Evolutionary conservation across 2,888 invertebrate genomes (phyloP), one percentile per base, ranked within the genome.

Genomic region (Chrysodeixis includens): DNA sequence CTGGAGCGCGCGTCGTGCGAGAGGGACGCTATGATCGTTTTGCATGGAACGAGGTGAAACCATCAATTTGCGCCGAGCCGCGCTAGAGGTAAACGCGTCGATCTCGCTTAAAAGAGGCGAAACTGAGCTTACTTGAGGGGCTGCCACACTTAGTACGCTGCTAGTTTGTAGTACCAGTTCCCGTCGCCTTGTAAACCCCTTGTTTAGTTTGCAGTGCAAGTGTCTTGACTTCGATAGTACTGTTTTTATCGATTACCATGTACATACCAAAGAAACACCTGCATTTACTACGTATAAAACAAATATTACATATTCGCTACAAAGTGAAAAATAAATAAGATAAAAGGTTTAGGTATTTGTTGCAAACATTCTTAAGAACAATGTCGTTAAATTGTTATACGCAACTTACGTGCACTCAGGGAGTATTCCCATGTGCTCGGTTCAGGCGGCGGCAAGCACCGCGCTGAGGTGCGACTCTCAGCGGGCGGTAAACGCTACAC

Each of bases 31-130:
- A 86, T 88, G 92, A 93, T 92, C 90, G 90, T 92, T 93, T 93
- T 93, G 92, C 92, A 90, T 90, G 90, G 86, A 90, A 90, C 89
- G 88, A 91, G 91, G 90, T 91, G 92, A 90, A 94, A 93, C 93
- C 93, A 90, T 91, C 91, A 93, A 94, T 93, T 93, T 94, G 87
- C 89, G 86, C 88, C 74, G 83, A 83, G 88, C 87, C 86, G 86
- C 84, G 83, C 83, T 81, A 86, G 84, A 88, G 88, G 88, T 90
- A 90, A 90, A 89, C 85, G 88, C 83, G 88, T 88, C 88, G 89
- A 88, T 90, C 89, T 86, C 81, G 84, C 81, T 86, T 86, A 83
- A 85, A 87, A 86, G 85, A 86, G 85, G 86, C 81, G 83, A 88
- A 84, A 83, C 85, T 81, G 83, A 82, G 80, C 78, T 84, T 79